Evolutionary conservation across 2,113 vertebrate genomes (phyloP).

Genomic region (Stegostoma tigrinum): DNA sequence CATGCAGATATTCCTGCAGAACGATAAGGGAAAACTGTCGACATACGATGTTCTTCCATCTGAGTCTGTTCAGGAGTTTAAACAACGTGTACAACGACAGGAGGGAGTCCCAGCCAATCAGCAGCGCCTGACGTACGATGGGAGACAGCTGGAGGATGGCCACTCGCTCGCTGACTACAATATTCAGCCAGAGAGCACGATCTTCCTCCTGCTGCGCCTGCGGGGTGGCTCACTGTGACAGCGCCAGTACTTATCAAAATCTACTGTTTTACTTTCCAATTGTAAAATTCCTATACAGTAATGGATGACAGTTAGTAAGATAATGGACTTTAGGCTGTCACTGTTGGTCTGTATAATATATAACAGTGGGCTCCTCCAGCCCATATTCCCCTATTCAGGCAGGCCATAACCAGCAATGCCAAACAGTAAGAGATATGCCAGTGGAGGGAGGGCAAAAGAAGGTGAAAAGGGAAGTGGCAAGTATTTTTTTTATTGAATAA

Average conservation of each 20-base stretch:
- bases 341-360: neutral
- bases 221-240: constrained; percentile 45
- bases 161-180: constrained; percentile 47
- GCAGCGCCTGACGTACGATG: constrained; percentile 49
- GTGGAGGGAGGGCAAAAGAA: no score
- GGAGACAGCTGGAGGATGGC: constrained; percentile 42
- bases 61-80: constrained; percentile 48
- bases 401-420: no score
- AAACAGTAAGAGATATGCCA: no score
- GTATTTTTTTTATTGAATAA: neutral
- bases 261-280: neutral
- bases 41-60: constrained; percentile 45
- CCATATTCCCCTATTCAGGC: no score
- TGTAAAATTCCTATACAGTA: neutral
- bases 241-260: neutral
- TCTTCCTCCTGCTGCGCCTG: constrained; percentile 47
- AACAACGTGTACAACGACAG: constrained; percentile 38
- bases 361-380: neutral
- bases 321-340: neutral
- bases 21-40: constrained; percentile 33
- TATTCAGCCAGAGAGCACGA: constrained; percentile 45
- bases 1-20: constrained; percentile 52
- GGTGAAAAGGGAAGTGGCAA: neutral
- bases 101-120: constrained; percentile 45
- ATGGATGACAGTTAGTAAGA: neutral